These are phyloP conservation scores for Podiceps cristatus DNA, from an alignment of 2,113 vertebrate genomes.

Conservation along the genomic window DNA sequence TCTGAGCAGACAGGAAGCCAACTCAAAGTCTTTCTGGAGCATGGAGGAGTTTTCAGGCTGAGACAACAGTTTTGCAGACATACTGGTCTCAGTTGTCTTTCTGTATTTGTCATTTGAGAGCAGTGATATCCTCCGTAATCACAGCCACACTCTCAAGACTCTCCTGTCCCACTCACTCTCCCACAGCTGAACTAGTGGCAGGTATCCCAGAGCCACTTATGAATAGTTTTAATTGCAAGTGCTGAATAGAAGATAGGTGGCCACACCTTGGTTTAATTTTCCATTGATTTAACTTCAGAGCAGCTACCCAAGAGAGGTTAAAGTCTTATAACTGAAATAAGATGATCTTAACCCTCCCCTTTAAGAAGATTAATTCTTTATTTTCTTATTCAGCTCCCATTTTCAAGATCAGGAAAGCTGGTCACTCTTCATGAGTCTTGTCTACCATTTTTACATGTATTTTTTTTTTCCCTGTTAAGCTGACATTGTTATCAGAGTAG, in stretches of 20 bases:
- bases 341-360: neutral
- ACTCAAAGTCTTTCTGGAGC: neutral
- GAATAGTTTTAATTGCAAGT: neutral
- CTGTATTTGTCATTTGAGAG: neutral
- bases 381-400: neutral
- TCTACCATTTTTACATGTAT: neutral
- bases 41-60: neutral
- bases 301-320: neutral
- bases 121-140: neutral
- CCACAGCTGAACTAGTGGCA: neutral
- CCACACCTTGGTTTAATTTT: neutral
- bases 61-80: neutral
- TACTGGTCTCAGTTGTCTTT: neutral
- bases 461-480: neutral
- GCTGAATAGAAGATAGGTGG: neutral
- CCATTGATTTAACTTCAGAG: neutral
- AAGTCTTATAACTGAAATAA: neutral
- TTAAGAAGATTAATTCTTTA: neutral
- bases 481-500: neutral
- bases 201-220: neutral
- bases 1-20: neutral
- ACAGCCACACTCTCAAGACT: neutral
- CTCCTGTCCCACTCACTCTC: accelerated
- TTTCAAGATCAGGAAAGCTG: neutral
- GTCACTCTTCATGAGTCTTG: neutral